A percentile compares a stretch with the other conserved stretches of the same genome.
Conservation (phyloP, 2,888 invertebrate genomes). For the Hyposoter dolosus region DNA sequence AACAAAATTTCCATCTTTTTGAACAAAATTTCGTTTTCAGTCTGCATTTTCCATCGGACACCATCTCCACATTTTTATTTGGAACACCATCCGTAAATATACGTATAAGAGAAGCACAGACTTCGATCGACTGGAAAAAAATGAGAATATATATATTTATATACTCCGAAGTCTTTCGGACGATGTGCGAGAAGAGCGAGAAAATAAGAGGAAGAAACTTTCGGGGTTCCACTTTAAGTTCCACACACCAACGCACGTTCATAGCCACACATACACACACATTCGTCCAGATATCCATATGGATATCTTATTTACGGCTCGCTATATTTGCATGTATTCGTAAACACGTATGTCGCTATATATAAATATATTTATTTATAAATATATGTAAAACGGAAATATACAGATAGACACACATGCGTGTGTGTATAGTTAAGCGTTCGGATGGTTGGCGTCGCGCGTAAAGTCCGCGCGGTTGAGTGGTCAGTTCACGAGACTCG, state of each 20-base stretch:
- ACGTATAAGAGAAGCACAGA: not conserved
- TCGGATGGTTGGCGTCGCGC: slow-evolving; percentile 67
- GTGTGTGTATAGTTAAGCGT: slow-evolving; percentile 16
- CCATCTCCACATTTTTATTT: not conserved
- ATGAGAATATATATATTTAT: slow-evolving; percentile 8
- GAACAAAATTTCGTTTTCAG: too few relatives aligned
- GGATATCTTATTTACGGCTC: not conserved
- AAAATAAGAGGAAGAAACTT: slow-evolving; percentile 30
- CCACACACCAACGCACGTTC: not conserved
- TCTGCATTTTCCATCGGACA: not conserved
- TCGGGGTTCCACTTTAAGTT: slow-evolving; percentile 35
- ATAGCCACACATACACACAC: not conserved
- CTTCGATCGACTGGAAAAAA: slow-evolving; percentile 23
- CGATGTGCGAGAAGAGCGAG: slow-evolving; percentile 20
- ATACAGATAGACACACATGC: not conserved
- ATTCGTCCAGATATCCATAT: not conserved
- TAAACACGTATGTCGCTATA: not conserved
- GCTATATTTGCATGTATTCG: not conserved
- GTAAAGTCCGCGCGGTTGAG: slow-evolving; percentile 74
- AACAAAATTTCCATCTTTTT: too few relatives aligned
- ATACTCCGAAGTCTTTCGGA: not conserved
- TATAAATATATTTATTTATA: slow-evolving; percentile 4
- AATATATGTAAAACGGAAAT: not conserved
- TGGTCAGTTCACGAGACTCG: slow-evolving; percentile 65
- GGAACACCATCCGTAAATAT: not conserved